Percentiles rank a stretch among this genome's conserved stretches.
phyloP scores from a whole-genome alignment of 1,140 invertebrate genomes.

The Papilio polytes region DNA sequence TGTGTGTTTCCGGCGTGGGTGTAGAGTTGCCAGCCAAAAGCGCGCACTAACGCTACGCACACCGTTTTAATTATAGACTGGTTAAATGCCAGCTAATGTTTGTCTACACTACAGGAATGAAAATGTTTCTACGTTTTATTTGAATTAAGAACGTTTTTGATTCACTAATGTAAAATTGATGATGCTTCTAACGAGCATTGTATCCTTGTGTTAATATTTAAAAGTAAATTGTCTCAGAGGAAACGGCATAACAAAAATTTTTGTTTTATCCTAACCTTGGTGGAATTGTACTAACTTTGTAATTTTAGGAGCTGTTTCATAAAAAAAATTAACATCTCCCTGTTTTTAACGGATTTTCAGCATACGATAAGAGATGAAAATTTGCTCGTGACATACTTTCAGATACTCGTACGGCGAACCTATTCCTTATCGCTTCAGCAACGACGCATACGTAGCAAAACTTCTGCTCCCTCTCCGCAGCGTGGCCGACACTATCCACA shows the following conservation, averaged over 20 bases:
- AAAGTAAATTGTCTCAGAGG: neutral
- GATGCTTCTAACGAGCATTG: neutral
- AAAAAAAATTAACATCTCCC: neutral
- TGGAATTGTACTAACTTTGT: neutral
- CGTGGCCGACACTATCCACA: constrained; percentile 84
- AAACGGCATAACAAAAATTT: neutral
- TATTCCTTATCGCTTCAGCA: constrained; percentile 82
- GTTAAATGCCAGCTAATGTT: constrained; percentile 77
- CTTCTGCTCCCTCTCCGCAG: constrained; percentile 85
- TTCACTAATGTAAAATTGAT: constrained; percentile 28
- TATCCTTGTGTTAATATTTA: neutral
- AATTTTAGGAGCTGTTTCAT: neutral
- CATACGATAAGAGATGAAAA: neutral
- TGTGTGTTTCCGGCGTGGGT: constrained; percentile 63
- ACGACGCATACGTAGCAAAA: constrained; percentile 87
- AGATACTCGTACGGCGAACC: constrained; percentile 78
- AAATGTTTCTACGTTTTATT: constrained; percentile 71
- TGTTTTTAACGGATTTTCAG: neutral
- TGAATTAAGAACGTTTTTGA: constrained; percentile 53
- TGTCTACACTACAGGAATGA: constrained; percentile 55
- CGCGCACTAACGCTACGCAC: constrained; percentile 54
- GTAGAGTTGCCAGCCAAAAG: constrained; percentile 68
- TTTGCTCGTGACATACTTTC: constrained; percentile 36
- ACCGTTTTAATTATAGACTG: constrained; percentile 72
- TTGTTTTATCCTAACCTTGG: neutral